Evolutionary conservation across 2,888 invertebrate genomes (phyloP).

Genomic region (Tuta absoluta): DNA sequence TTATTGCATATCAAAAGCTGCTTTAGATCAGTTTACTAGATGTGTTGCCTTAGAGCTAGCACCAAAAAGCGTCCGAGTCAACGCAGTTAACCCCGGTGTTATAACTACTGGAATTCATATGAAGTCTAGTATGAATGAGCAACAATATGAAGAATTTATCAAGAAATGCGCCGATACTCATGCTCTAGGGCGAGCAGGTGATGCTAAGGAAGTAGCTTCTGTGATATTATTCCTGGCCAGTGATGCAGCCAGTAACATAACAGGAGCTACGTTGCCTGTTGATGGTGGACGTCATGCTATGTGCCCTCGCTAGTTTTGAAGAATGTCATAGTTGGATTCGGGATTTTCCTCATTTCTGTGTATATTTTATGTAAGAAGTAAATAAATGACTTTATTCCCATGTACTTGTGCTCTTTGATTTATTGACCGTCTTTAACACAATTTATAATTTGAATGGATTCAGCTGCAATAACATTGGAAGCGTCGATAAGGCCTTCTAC

Average conservation of each 20-base stretch:
- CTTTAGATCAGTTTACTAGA: constrained; percentile 95
- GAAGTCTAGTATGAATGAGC: constrained; percentile 86
- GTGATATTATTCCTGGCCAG: constrained; percentile 95
- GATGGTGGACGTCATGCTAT: constrained; percentile 95
- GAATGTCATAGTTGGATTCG: too few relatives aligned
- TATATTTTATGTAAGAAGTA: too few relatives aligned
- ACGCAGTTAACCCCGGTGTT: constrained; percentile 96
- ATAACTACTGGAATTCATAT: constrained; percentile 93
- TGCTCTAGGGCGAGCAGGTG: constrained; percentile 92
- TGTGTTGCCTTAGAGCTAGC: constrained; percentile 93
- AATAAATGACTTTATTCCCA: too few relatives aligned
- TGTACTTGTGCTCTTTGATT: neutral
- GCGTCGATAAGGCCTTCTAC: constrained; percentile 49
- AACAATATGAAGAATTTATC: constrained; percentile 89
- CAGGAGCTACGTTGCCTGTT: constrained; percentile 90
- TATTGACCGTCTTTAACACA: constrained; percentile 43
- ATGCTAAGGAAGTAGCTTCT: constrained; percentile 91
- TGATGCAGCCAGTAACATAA: constrained; percentile 90
- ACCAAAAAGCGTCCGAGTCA: constrained; percentile 89
- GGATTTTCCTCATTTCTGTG: too few relatives aligned
- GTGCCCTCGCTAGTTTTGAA: constrained; percentile 86
- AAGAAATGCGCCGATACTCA: constrained; percentile 92
- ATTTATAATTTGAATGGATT: constrained; percentile 44
- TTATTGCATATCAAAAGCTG: constrained; percentile 96
- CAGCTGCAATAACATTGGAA: constrained; percentile 42